Evolutionary conservation across 2,888 invertebrate genomes (phyloP).

Genomic region (Sepioteuthis lessoniana): DNA sequence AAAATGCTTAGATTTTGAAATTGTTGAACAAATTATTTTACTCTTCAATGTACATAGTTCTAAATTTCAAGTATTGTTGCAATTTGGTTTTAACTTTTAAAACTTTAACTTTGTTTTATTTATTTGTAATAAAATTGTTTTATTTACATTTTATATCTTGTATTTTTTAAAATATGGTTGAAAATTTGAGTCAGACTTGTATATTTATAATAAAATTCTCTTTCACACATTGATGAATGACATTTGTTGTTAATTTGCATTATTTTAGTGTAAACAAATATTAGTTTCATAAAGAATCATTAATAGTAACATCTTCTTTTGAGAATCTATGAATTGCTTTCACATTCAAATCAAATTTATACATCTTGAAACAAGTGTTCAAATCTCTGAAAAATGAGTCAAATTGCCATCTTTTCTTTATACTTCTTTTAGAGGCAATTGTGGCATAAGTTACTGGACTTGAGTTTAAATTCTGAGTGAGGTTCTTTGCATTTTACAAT

Average conservation of each 20-base stretch:
- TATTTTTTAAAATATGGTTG: conserved; percentile 14
- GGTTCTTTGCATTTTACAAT: too few relatives aligned
- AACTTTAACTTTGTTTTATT: background rate
- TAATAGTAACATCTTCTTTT: too few relatives aligned
- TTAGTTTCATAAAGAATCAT: too few relatives aligned
- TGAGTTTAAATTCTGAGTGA: too few relatives aligned
- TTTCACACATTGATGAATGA: background rate
- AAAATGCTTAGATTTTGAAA: background rate
- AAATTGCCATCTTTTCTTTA: too few relatives aligned
- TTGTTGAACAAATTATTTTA: conserved; percentile 1
- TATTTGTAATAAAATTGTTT: conserved; percentile 15
- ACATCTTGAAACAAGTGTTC: background rate
- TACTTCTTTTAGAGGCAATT: too few relatives aligned
- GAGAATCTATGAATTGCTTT: background rate
- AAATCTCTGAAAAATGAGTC: too few relatives aligned
- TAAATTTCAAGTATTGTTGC: background rate
- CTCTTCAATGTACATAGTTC: background rate
- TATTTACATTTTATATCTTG: conserved; percentile 33
- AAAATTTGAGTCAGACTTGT: conserved; percentile 33
- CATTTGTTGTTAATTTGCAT: background rate
- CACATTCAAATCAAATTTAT: background rate
- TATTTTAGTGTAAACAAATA: too few relatives aligned
- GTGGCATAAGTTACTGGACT: too few relatives aligned
- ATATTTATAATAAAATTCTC: conserved; percentile 25
- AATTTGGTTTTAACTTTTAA: background rate